A percentile compares a stretch with the other conserved stretches of the same genome.
phyloP scores from a whole-genome alignment of 2,797 vertebrate genomes.

The Allobates femoralis region DNA sequence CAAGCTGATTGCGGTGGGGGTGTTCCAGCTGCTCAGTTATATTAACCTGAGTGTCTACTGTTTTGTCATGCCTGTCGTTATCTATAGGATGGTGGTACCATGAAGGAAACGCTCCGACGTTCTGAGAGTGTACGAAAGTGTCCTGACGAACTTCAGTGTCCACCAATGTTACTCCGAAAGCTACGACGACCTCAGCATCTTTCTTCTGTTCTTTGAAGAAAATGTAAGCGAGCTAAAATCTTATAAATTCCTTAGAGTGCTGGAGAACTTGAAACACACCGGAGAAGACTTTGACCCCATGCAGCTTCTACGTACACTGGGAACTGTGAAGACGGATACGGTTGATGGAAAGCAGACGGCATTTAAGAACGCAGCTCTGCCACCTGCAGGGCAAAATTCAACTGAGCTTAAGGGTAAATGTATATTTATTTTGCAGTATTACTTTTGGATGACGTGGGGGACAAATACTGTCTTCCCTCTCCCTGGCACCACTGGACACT shows the following conservation, averaged over 20 bases:
- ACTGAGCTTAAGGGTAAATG: constrained; percentile 80
- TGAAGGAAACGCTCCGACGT: constrained; percentile 76
- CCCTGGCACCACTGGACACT: background rate
- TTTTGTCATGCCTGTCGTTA: constrained; percentile 80
- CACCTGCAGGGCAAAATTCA: constrained; percentile 58
- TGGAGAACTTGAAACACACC: constrained; percentile 86
- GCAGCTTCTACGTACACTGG: constrained; percentile 85
- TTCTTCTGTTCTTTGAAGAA: constrained; percentile 91
- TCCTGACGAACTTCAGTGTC: constrained; percentile 86
- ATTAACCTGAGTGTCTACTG: constrained; percentile 87
- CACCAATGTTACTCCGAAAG: constrained; percentile 79
- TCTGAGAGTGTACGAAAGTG: constrained; percentile 84
- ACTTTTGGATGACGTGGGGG: background rate
- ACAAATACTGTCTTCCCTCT: background rate
- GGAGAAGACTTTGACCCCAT: constrained; percentile 84
- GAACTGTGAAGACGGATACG: constrained; percentile 89
- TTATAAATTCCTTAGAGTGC: constrained; percentile 93
- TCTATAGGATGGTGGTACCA: constrained; percentile 84
- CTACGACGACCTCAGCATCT: constrained; percentile 89
- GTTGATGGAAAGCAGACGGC: constrained; percentile 77
- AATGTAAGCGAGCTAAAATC: constrained; percentile 96
- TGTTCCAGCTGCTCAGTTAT: constrained; percentile 91
- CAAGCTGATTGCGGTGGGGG: constrained; percentile 93
- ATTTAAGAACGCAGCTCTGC: constrained; percentile 51
- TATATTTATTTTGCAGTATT: background rate